Conservation (phyloP, 1,140 invertebrate genomes). For the Geopemphigus sp. region DNA sequence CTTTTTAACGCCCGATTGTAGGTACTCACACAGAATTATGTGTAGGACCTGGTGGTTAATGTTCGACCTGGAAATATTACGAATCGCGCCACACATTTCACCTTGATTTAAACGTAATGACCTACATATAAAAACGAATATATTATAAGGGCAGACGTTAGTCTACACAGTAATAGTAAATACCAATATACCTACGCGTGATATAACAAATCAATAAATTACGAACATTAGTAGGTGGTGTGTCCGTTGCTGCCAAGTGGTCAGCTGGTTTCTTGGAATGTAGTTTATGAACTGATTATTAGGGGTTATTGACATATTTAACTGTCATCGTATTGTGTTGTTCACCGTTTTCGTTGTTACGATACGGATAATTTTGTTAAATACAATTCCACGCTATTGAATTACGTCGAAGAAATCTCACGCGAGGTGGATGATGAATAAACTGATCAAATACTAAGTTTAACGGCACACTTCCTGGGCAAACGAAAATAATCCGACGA, state of each 20-base stretch:
- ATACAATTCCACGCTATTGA: no score
- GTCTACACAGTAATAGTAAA: no score
- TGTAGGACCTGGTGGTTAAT: no score
- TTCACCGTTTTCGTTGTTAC: background rate
- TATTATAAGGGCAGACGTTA: background rate
- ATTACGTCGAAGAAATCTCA: no score
- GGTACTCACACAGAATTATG: no score
- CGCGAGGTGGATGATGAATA: no score
- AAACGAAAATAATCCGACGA: no score
- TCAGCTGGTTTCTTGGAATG: slow-evolving; percentile 40
- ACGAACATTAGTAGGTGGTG: slow-evolving; percentile 14
- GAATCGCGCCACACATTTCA: background rate
- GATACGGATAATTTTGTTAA: background rate
- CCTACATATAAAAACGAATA: slow-evolving; percentile 15
- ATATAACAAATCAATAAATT: slow-evolving; percentile 1
- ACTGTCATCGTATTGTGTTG: background rate
- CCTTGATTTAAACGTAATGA: slow-evolving; percentile 22
- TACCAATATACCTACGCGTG: no score
- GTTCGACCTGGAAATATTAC: background rate
- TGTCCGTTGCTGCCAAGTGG: slow-evolving; percentile 27
- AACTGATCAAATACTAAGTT: no score
- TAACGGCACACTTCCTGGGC: no score
- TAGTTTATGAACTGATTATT: slow-evolving; percentile 34
- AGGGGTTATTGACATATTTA: slow-evolving; percentile 40
- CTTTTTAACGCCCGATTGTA: no score